Evolutionary conservation across 2,888 invertebrate species (phyloP), one percentile per base, ranked within the genome.

Genomic region (Diplolepis rosae): DNA sequence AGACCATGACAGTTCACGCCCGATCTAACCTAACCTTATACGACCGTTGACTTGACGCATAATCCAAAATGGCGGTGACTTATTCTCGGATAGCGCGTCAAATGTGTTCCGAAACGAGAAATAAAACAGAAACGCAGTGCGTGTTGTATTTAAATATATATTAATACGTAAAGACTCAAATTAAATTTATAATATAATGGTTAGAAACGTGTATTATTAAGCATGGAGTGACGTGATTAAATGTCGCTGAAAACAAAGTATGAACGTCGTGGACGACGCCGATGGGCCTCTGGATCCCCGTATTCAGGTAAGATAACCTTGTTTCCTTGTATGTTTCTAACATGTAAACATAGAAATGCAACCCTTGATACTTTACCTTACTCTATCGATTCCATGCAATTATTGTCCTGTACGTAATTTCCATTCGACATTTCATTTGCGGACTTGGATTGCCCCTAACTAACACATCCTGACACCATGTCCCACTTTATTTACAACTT

Each of bases 251-350:
- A 77, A 76, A 71, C 76, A 69, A 81, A 84, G 80, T 71, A 88
- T 88, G 88, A 87, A 87, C 83, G 84, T 84, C 81, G 81, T 84
- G 80, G 87, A 88, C 82, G 88, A 88, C 81, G 85, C 84, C 81
- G 89, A 89, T 74, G 89, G 87, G 74, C 89, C 89, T 71, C 83
- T 91, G 83, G 91, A 91, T 82, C 91, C 91, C 69, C 87, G 91
- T 72, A 90, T 91, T 79, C 90, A 90, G 89, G 91, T 90, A 84
- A 77, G 45, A 35, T 51, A 35, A 51, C 15, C 50, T 51, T 54
- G 85, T 74, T 65, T 76, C 51, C 48, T 74, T 71, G 18, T 15
- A 50, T 32, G 42, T 51, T 32, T 42, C 24, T 39, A 28, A 15
- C 13, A 9, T 2, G 35, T 13, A 61, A 2, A 9, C 11, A 13